These are phyloP conservation scores for Megathymus violae DNA, from an alignment of 1,140 invertebrate species.

Conservation along the genomic window DNA sequence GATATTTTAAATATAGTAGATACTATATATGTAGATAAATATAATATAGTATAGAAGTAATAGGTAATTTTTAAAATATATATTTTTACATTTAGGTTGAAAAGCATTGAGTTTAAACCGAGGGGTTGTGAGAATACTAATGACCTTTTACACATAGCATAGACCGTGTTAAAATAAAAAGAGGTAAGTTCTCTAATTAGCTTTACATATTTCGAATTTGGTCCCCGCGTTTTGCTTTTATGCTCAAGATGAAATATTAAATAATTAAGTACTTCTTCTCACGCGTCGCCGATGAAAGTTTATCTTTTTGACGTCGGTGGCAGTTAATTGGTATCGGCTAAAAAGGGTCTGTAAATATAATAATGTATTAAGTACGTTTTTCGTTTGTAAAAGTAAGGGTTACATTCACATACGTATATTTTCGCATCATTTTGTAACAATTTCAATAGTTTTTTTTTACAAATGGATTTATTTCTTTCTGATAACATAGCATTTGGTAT, in stretches of 20 bases:
- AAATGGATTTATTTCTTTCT: too few relatives aligned
- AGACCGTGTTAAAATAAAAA: constrained; percentile 27
- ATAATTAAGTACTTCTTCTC: constrained; percentile 30
- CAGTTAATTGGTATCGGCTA: constrained; percentile 17
- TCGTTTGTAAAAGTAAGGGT: background rate
- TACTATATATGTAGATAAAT: too few relatives aligned
- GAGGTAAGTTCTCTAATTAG: constrained; percentile 30
- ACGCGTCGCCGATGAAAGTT: constrained; percentile 31
- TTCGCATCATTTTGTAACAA: too few relatives aligned
- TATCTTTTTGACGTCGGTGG: constrained; percentile 25
- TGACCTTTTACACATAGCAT: constrained; percentile 36
- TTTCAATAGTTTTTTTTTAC: too few relatives aligned
- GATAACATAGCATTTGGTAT: too few relatives aligned
- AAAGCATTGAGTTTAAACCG: constrained; percentile 1
- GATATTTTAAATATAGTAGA: too few relatives aligned
- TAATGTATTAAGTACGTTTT: constrained; percentile 9
- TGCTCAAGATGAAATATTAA: constrained; percentile 30
- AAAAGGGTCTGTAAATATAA: constrained; percentile 10
- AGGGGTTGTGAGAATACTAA: constrained; percentile 47
- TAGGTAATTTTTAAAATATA: too few relatives aligned
- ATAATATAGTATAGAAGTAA: too few relatives aligned
- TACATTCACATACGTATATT: background rate
- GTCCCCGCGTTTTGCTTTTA: constrained; percentile 31
- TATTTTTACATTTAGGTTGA: background rate
- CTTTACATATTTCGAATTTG: constrained; percentile 32